phyloP scores from a whole-genome alignment of 2,888 invertebrate species.

The Belgica antarctica region DNA sequence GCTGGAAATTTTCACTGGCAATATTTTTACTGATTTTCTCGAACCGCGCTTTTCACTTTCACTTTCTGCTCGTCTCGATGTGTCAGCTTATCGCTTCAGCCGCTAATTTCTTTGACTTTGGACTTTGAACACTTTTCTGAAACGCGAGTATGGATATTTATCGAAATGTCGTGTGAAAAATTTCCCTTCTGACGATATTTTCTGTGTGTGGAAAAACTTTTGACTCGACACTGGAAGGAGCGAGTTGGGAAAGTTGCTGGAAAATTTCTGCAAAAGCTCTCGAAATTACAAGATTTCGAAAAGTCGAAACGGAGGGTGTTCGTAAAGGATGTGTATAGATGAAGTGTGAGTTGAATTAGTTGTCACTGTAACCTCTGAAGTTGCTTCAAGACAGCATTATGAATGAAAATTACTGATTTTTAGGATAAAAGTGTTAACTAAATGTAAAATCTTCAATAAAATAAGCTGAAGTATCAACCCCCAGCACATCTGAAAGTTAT shows the following conservation, averaged over 20 bases:
- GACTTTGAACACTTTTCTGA: background rate
- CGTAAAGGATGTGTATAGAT: no score
- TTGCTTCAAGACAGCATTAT: no score
- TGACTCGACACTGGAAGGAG: background rate
- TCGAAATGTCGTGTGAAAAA: constrained; percentile 3
- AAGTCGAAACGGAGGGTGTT: no score
- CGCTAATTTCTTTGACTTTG: background rate
- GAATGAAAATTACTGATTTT: no score
- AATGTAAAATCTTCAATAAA: no score
- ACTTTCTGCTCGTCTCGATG: background rate
- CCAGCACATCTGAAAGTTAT: no score
- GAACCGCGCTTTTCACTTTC: background rate
- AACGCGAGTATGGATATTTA: background rate
- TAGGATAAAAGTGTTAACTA: no score
- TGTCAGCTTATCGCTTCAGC: background rate
- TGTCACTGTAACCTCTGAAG: no score
- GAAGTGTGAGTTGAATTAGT: no score
- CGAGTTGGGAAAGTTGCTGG: background rate
- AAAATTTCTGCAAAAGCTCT: background rate
- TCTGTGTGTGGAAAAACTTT: background rate
- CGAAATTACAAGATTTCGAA: no score
- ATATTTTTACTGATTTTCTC: background rate
- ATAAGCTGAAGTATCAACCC: no score
- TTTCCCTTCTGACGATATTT: constrained; percentile 3
- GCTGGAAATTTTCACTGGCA: constrained; percentile 19